Base-by-base conservation (phyloP, 2,113 vertebrate genomes). In the Pampusana beccarii region DNA sequence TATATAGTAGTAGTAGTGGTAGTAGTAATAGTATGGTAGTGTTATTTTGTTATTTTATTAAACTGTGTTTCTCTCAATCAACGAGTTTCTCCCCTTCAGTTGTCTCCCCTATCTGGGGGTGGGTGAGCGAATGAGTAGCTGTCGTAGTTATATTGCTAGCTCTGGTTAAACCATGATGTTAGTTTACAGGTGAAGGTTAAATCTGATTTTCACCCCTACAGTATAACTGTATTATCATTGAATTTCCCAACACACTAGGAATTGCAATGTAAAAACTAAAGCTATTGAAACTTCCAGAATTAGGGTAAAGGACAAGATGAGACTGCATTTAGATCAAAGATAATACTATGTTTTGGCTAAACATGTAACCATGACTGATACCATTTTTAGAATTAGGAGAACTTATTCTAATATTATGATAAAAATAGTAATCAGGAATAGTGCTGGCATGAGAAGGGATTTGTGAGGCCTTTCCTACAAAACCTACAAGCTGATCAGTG, bases 281-380 rank as follows among this genome's bases (percentile, higher is more conserved):
- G 44, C 8, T 64, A 85, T 1, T 51, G 51, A 86, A 64, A 70
- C 50, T 57, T n/a, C 25, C 65, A 79, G 33, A 92, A 58, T 66
- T 28, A 50, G 20, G 10, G 11, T 62, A 71, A 42, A 77, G 54
- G 54, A 73, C 7, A 78, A 83, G 56, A 33, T 50, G 15, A 87
- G 16, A 16, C 10, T 83, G 21, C 9, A 31, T 80, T 83, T 67
- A 53, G 42, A 31, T 40, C 60, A n/a, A 44, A 64, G 25, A 40
- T 34, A 66, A 13, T 12, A 44, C 2, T 1, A 13, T 28, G 13
- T 64, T 93, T 84, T 9, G 14, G 26, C 25, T 93, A 69, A 93
- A 83, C 6, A 12, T 33, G 1, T 0, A 24, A 81, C 5, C 28
- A 42, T 48, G 29, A 80, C 2, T 2, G 7, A 86, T 28, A n/a